phyloP scores from a whole-genome alignment of 2,888 invertebrate genomes.

The Hydraecia micacea region DNA sequence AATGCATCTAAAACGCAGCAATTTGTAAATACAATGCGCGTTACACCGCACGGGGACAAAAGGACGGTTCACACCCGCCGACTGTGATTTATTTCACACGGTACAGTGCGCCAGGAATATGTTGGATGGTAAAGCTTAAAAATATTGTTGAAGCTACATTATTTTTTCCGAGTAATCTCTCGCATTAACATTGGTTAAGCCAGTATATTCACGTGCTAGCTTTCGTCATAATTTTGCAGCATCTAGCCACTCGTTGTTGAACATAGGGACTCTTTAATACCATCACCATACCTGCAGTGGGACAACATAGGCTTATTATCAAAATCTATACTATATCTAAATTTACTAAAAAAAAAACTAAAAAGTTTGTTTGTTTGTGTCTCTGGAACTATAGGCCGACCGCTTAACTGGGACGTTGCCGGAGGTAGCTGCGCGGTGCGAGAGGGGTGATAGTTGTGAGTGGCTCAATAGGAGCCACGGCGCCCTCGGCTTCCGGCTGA shows the following conservation, averaged over 20 bases:
- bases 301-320: too few relatives aligned
- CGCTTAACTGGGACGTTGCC: too few relatives aligned
- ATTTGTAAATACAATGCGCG: conserved; percentile 34
- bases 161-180: not conserved
- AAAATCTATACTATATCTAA: too few relatives aligned
- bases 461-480: too few relatives aligned
- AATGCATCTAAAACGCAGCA: conserved; percentile 24
- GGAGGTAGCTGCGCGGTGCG: too few relatives aligned
- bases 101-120: conserved; percentile 20
- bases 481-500: too few relatives aligned
- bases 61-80: conserved; percentile 23
- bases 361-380: too few relatives aligned
- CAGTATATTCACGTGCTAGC: not conserved
- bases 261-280: not conserved
- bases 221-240: not conserved
- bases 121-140: conserved; percentile 27
- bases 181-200: not conserved
- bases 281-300: too few relatives aligned
- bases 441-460: too few relatives aligned
- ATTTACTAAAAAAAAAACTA: too few relatives aligned
- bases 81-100: conserved; percentile 43
- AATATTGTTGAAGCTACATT: conserved; percentile 13
- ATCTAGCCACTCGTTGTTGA: not conserved
- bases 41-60: conserved; percentile 34
- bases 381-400: too few relatives aligned